These are phyloP conservation scores for Crambe crambe DNA, from an alignment of 37 sponge, comb jelly and placozoan species.

Conservation along the genomic window DNA sequence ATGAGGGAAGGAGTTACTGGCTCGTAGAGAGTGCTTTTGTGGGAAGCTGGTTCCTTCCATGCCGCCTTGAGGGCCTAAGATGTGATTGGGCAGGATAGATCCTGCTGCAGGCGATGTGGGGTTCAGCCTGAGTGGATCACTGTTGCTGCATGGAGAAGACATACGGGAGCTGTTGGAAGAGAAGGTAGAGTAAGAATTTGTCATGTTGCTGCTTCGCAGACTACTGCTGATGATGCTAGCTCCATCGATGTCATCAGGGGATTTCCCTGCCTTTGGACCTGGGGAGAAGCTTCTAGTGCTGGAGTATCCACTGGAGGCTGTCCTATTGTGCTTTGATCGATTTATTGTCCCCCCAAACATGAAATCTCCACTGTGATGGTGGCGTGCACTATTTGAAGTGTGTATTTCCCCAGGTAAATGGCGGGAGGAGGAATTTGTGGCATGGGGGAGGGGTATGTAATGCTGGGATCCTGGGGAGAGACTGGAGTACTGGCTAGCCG, in stretches of 20 bases:
- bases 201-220: slow-evolving; percentile 17
- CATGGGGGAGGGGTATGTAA: not conserved
- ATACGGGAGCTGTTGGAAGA: slow-evolving; percentile 48
- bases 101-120: not conserved
- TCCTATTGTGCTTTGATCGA: not conserved
- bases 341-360: not conserved
- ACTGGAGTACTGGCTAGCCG: not conserved
- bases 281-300: slow-evolving; percentile 34
- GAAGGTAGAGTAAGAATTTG: slow-evolving; percentile 56
- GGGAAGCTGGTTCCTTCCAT: not conserved
- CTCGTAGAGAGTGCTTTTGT: slow-evolving; percentile 13
- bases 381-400: slow-evolving; percentile 7
- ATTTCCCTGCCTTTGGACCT: slow-evolving; percentile 8
- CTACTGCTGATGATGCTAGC: slow-evolving; percentile 17
- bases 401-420: not conserved
- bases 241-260: slow-evolving; percentile 31
- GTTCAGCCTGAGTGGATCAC: slow-evolving; percentile 20
- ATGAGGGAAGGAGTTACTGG: slow-evolving; percentile 7
- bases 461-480: slow-evolving; percentile 4
- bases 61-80: not conserved
- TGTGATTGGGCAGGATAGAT: not conserved
- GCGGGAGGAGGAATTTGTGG: not conserved
- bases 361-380: not conserved
- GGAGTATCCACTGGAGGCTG: slow-evolving; percentile 40
- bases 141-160: slow-evolving; percentile 40